Percentiles rank a stretch among this genome's conserved stretches.
phyloP scores from a whole-genome alignment of 2,797 vertebrate genomes.

The Pampus argenteus region DNA sequence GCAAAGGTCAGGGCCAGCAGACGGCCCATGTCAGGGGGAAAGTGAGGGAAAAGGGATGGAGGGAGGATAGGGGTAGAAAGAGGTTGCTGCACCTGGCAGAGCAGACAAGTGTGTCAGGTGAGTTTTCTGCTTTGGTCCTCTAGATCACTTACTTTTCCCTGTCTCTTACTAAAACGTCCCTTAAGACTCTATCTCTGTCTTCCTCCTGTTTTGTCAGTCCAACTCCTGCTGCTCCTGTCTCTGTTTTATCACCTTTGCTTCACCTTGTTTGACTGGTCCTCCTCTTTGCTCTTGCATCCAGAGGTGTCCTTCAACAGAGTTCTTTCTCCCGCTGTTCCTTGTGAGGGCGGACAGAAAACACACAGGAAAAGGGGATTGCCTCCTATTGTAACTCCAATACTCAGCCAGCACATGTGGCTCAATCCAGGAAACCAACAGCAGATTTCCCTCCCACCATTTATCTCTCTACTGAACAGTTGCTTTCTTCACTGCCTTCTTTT shows the following conservation, averaged over 20 bases:
- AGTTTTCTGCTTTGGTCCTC: constrained; percentile 18
- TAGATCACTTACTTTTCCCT: constrained; percentile 16
- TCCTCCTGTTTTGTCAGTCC: constrained; percentile 39
- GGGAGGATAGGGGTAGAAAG: constrained; percentile 24
- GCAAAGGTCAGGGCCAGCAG: constrained; percentile 65
- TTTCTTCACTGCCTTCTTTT: constrained; percentile 56
- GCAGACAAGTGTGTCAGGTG: constrained; percentile 35
- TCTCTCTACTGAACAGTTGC: constrained; percentile 55
- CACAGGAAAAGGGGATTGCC: constrained; percentile 71
- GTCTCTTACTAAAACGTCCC: constrained; percentile 25
- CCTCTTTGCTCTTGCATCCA: constrained; percentile 57
- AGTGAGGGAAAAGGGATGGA: constrained; percentile 19
- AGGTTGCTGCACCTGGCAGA: constrained; percentile 45
- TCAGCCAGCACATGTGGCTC: constrained; percentile 64
- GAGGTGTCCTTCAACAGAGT: constrained; percentile 48
- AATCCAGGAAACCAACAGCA: constrained; percentile 75
- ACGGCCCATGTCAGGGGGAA: constrained; percentile 73
- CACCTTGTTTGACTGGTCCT: constrained; percentile 42
- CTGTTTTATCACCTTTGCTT: constrained; percentile 45
- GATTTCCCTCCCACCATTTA: constrained; percentile 64
- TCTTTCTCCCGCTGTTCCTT: constrained; percentile 47
- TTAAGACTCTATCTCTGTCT: constrained; percentile 18
- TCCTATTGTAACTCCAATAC: constrained; percentile 69
- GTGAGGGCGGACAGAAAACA: constrained; percentile 44
- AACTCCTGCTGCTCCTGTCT: constrained; percentile 47